A percentile compares a stretch with the other conserved stretches of the same genome.
phyloP scores from a whole-genome alignment of 1,140 invertebrate species.

The Eriosoma lanigerum region DNA sequence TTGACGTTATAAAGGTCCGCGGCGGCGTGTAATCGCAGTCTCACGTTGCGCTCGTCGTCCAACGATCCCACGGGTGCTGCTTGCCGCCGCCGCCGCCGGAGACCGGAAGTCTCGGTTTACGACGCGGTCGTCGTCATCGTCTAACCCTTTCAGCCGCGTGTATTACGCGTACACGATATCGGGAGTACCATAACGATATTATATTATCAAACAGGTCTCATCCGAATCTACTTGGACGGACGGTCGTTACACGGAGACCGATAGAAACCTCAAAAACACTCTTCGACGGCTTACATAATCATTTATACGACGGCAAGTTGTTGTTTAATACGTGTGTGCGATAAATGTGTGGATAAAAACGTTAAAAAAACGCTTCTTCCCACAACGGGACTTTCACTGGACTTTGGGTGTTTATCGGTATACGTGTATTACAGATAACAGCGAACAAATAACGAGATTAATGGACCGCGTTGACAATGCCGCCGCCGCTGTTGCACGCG shows the following conservation, averaged over 20 bases:
- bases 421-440: not conserved
- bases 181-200: not conserved
- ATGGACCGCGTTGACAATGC: not conserved
- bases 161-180: too few relatives aligned
- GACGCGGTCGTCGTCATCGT: not conserved
- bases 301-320: too few relatives aligned
- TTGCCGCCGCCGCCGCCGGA: not conserved
- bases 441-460: slow-evolving; percentile 5
- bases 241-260: too few relatives aligned
- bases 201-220: not conserved
- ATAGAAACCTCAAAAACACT: too few relatives aligned
- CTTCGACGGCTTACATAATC: too few relatives aligned
- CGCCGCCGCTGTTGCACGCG: too few relatives aligned
- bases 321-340: too few relatives aligned
- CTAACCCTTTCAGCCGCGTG: not conserved
- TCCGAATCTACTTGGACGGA: not conserved
- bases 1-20: not conserved
- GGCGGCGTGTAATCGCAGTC: slow-evolving; percentile 17
- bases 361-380: too few relatives aligned
- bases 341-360: too few relatives aligned
- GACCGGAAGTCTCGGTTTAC: slow-evolving; percentile 38
- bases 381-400: too few relatives aligned
- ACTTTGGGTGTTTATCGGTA: not conserved
- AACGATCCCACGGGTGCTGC: slow-evolving; percentile 15
- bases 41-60: not conserved